These are phyloP conservation scores for Tetraodon nigroviridis DNA, from an alignment of 2,113 vertebrate species.

Conservation along the genomic window DNA sequence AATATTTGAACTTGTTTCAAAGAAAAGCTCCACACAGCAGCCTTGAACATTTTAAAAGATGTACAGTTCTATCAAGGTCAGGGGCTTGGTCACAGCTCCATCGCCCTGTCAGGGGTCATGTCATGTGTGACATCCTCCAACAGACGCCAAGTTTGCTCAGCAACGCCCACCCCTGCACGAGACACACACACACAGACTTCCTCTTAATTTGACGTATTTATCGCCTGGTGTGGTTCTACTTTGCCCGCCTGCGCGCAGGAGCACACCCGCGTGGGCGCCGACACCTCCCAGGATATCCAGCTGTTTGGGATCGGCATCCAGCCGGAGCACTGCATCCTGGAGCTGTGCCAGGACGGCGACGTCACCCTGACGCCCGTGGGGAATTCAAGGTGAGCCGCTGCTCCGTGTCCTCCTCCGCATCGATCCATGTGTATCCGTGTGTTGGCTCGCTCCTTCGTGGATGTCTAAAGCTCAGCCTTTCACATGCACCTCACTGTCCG, in stretches of 20 bases:
- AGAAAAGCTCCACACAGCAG: too few species aligned
- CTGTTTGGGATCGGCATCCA: slow-evolving; percentile 97
- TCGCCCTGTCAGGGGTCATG: too few species aligned
- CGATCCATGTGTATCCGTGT: neutral
- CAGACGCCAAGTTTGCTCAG: slow-evolving; percentile 62
- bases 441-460: slow-evolving; percentile 29
- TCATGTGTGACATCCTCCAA: slow-evolving; percentile 59
- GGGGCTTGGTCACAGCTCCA: too few species aligned
- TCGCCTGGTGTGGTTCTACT: slow-evolving; percentile 1
- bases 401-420: neutral
- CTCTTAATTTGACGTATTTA: too few species aligned
- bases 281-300: slow-evolving; percentile 98
- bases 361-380: slow-evolving; percentile 85
- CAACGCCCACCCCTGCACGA: slow-evolving; percentile 40
- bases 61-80: too few species aligned
- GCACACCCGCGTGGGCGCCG: slow-evolving; percentile 88
- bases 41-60: too few species aligned
- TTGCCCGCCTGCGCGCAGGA: slow-evolving; percentile 74
- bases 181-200: slow-evolving; percentile 4
- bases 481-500: slow-evolving; percentile 55
- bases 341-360: slow-evolving; percentile 86
- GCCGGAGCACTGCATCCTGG: slow-evolving; percentile 89
- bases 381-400: slow-evolving; percentile 83
- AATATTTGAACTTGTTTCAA: too few species aligned
- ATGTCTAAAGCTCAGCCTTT: slow-evolving; percentile 44